Base-by-base conservation (phyloP, 2,888 invertebrate genomes). In the Periphyllus acericola region DNA sequence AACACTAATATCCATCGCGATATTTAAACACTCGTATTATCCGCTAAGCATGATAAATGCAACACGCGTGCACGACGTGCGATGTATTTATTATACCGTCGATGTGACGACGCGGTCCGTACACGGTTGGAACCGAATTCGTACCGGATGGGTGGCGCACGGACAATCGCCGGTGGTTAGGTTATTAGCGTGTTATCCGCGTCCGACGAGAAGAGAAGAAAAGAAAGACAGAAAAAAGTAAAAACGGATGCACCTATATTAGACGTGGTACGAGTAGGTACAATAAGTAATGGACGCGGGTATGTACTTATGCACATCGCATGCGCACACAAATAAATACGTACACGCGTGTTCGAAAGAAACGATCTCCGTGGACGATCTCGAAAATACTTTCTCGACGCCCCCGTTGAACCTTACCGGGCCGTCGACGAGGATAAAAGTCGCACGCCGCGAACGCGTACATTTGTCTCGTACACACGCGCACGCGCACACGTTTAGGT, bases 321-420 rank as follows among this genome's bases (percentile, higher is more conserved):
- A 25, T 25, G n/a, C 46, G 14, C 46, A 14, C 11, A 46, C 1
- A 0, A 46, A 46, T 46, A 46, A 52, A 21, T 32, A 46, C 17
- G 36, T 29, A 40, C n/a, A n/a, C n/a, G n/a, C 34, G 40, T 36
- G 66, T 66, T n/a, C 25, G 68, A 52, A 82, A 46, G 46, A 82
- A 71, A 82, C 82, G 82, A 71, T 82, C 83, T 55, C n/a, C 32
- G 52, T 52, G 82, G 75, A 83, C 83, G 75, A 75, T 83, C 72
- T 83, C 83, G 72, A 74, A 75, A 74, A 75, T 71, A 86, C 86
- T 86, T 86, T 86, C 86, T 79, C 79, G 78, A 78, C 84, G 86
- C 79, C 79, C 85, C 78, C 86, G 86, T 52, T 76, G 86, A 79
- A 86, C 86, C 60, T 85, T 85, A 85, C 76, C 66, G 76, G 46